phyloP scores from a whole-genome alignment of 2,113 vertebrate genomes.

The Perca fluviatilis region DNA sequence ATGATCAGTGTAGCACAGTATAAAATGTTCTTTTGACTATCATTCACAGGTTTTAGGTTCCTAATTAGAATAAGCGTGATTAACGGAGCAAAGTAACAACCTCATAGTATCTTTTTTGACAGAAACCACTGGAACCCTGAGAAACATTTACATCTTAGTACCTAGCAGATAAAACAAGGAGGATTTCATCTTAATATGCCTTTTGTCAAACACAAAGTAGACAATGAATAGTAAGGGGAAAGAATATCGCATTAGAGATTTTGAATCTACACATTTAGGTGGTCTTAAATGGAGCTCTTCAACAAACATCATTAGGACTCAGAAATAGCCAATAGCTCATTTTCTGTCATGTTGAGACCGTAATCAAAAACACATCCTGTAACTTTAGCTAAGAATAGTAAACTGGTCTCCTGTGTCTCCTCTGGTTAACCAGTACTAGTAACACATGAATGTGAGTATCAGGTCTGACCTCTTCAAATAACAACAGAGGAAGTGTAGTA shows the following conservation, averaged over 20 bases:
- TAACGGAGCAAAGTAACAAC: background rate
- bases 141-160: background rate
- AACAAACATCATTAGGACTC: no score
- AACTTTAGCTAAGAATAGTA: background rate
- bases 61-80: background rate
- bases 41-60: background rate
- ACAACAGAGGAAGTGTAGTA: no score
- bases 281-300: background rate
- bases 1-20: slow-evolving; percentile 41
- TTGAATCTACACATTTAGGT: background rate
- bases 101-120: slow-evolving; percentile 24
- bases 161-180: background rate
- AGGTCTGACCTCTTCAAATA: no score
- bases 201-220: background rate
- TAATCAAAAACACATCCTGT: background rate
- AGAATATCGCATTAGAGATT: background rate
- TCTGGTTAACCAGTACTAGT: background rate
- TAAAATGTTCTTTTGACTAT: background rate
- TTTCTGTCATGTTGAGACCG: background rate
- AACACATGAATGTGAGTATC: background rate
- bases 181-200: background rate
- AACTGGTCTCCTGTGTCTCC: background rate
- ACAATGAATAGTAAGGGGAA: background rate
- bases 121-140: slow-evolving; percentile 22
- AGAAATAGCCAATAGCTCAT: background rate